Percentiles rank a stretch among this genome's conserved stretches.
Conservation (phyloP, 1,140 invertebrate genomes). For the Cydia pomonella region DNA sequence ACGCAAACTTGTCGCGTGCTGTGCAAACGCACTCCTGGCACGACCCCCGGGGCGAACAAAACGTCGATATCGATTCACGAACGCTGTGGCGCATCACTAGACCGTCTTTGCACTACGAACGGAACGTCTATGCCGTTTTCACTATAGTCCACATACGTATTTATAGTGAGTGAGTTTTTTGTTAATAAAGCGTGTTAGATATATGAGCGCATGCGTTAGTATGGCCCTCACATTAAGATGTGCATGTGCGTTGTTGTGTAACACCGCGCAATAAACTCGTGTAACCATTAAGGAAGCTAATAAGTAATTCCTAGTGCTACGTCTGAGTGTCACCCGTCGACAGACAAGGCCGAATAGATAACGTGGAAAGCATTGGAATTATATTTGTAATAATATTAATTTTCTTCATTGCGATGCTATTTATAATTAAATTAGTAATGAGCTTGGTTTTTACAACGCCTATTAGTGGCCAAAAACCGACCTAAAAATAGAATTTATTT, state of each 20-base stretch:
- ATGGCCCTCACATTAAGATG: slow-evolving; percentile 23
- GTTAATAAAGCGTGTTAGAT: slow-evolving; percentile 44
- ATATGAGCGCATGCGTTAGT: slow-evolving; percentile 37
- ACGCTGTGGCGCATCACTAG: slow-evolving; percentile 59
- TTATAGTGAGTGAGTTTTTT: neutral
- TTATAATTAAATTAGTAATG: neutral
- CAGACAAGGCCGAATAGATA: slow-evolving; percentile 43
- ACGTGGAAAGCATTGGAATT: slow-evolving; percentile 37
- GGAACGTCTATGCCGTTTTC: slow-evolving; percentile 65
- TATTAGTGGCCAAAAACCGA: too few relatives aligned
- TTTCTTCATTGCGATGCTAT: slow-evolving; percentile 10
- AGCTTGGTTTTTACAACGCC: neutral
- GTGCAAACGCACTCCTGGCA: slow-evolving; percentile 99
- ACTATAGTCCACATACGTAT: slow-evolving; percentile 48
- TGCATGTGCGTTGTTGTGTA: slow-evolving; percentile 2
- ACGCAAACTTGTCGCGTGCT: slow-evolving; percentile 79
- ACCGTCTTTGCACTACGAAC: slow-evolving; percentile 62
- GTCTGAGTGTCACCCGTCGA: slow-evolving; percentile 48
- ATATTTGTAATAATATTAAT: neutral
- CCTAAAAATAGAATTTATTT: too few relatives aligned
- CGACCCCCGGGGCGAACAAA: slow-evolving; percentile 87
- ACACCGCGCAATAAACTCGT: slow-evolving; percentile 20
- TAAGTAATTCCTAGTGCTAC: slow-evolving; percentile 53
- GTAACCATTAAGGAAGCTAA: slow-evolving; percentile 38
- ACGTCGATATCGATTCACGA: slow-evolving; percentile 65